These are phyloP conservation scores for Laothoe populi DNA, from an alignment of 2,888 invertebrate species.

Conservation along the genomic window DNA sequence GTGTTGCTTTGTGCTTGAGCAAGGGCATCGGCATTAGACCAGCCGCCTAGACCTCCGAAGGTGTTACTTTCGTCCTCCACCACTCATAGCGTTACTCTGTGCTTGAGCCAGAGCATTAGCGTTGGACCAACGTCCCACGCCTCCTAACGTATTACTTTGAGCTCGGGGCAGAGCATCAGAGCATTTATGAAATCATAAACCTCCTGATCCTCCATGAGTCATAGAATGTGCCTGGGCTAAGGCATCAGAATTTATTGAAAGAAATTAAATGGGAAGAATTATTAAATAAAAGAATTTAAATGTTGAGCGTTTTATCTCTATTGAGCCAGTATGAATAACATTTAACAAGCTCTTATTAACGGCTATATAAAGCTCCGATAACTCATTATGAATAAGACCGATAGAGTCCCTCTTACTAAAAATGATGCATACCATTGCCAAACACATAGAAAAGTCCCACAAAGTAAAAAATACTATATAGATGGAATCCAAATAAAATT, in stretches of 20 bases:
- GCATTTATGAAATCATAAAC: too few species aligned
- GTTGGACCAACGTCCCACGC: neutral
- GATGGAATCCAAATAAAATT: constrained; percentile 7
- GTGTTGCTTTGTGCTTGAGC: neutral
- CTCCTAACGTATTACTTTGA: constrained; percentile 24
- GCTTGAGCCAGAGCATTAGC: constrained; percentile 2
- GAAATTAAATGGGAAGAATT: too few species aligned
- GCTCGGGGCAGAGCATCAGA: constrained; percentile 10
- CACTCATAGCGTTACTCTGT: neutral
- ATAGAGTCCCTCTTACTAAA: too few species aligned
- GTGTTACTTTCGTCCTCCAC: neutral
- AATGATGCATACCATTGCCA: neutral
- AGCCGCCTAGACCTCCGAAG: neutral
- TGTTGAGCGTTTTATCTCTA: too few species aligned
- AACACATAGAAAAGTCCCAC: constrained; percentile 14
- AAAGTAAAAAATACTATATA: neutral
- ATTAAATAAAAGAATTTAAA: too few species aligned
- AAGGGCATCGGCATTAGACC: neutral
- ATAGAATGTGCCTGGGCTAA: constrained; percentile 14
- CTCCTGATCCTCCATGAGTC: constrained; percentile 34
- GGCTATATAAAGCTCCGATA: too few species aligned
- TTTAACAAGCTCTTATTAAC: too few species aligned
- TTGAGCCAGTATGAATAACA: too few species aligned
- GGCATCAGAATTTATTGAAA: constrained; percentile 1
- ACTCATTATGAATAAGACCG: too few species aligned